Conservation (phyloP, 2,113 vertebrate genomes). For the Tragulus kanchil region DNA sequence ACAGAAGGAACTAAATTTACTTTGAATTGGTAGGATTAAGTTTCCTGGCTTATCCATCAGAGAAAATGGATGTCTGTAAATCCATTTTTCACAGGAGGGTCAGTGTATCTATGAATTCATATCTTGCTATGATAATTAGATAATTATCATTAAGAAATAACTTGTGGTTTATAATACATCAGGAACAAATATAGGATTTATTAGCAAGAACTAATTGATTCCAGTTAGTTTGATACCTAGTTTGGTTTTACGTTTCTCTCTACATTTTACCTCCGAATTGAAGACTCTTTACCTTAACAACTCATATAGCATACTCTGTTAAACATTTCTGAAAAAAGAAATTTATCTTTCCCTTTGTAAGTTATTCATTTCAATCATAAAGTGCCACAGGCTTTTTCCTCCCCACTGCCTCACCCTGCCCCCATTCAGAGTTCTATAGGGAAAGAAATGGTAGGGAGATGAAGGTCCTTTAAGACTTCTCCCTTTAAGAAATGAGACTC, state of each 20-base stretch:
- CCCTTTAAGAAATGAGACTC: conserved; percentile 79
- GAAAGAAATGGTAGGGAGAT: conserved; percentile 70
- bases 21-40: conserved; percentile 39
- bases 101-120: conserved; percentile 61
- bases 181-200: conserved; percentile 55
- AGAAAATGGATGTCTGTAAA: conserved; percentile 48
- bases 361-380: conserved; percentile 77
- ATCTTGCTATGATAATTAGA: conserved; percentile 64
- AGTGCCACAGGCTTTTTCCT: conserved; percentile 73
- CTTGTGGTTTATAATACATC: conserved; percentile 34
- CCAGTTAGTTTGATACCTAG: conserved; percentile 73
- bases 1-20: conserved; percentile 17
- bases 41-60: conserved; percentile 54
- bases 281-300: conserved; percentile 49
- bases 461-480: conserved; percentile 77
- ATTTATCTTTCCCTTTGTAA: conserved; percentile 70
- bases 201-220: conserved; percentile 69
- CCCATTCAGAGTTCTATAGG: conserved; percentile 73
- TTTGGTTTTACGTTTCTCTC: conserved; percentile 74
- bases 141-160: conserved; percentile 60
- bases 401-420: background rate
- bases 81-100: conserved; percentile 65
- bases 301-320: conserved; percentile 60
- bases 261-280: conserved; percentile 59
- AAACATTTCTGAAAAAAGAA: conserved; percentile 66